Evolutionary conservation across 2,797 vertebrate species (phyloP), one percentile per base, ranked within the genome.

Genomic region (Brachyrhaphis roseni): DNA sequence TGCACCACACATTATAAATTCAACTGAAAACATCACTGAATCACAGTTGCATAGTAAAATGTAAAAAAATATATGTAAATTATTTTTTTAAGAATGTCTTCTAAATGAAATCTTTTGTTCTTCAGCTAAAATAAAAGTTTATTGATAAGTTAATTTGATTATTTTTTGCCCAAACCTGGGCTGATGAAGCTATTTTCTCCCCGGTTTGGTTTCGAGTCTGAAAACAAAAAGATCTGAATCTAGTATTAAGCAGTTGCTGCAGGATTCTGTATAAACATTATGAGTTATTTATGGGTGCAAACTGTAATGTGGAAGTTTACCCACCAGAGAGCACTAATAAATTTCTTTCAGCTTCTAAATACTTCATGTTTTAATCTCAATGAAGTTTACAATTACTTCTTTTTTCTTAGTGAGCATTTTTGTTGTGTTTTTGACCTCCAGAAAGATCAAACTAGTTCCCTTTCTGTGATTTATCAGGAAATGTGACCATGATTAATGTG

Each of bases 401-500:
- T 31, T 47, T 31, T 1, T 2, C 0, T 39, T 10, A 3, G 20
- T 4, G 45, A 20, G 0, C 72, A 28, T 62, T 72, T 1, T 31
- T 23, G n/a, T 64, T 23, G 12, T 71, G 8, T 59, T 8, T 31
- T 0, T 78, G 1, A 47, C 62, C 28, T 41, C 77, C 43, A 70
- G 12, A 66, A 76, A 78, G 31, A 72, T 46, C 81, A 6, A 34
- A 28, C 66, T 66, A 16, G 80, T 85, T 87, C 77, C 64, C 3
- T 36, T 53, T 45, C 18, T 75, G 34, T 74, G 71, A 73, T 55
- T 75, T 23, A 84, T 84, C 66, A 6, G 79, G 2, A 66, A 85
- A 84, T 81, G 84, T 88, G 87, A 89, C 79, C 0, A 36, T 92
- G 87, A 91, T 78, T 81, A 82, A 91, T 85, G 18, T 49, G 41